Base-by-base conservation (phyloP, 1,140 invertebrate species). In the Sinella curviseta region DNA sequence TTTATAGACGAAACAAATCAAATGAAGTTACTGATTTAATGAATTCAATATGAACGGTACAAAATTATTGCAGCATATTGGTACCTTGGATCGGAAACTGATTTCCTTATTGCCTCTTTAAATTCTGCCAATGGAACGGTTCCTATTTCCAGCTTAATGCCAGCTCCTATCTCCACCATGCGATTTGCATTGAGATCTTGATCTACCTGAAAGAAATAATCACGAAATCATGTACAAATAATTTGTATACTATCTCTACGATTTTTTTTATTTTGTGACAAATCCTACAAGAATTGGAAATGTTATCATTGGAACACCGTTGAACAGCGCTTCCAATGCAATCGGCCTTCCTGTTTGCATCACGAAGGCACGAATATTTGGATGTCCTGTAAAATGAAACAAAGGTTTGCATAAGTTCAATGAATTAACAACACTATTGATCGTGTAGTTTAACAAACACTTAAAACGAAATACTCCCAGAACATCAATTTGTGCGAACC, bases 271-370 rank as follows among this genome's bases (percentile, higher is more conserved):
- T n/a, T n/a, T n/a, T 14, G 48, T 16, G n/a, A n/a, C 14, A n/a
- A 30, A 12, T 28, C 70, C 31, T 28, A 74, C 74, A 75, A 75
- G 34, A 12, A 75, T 48, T 24, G 74, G 74, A 17, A 75, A 75
- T 36, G 34, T 30, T 12, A 74, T 74, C 70, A 74, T 74, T 33
- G 70, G 70, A 12, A 74, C 70, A 12, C 12, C 70, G 31, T 74
- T 74, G 2, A 28, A 33, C 31, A 74, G 2, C 3, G 70, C 70
- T 33, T 74, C 70, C 70, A 17, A 8, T 16, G 34, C 12, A 36
- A 12, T 74, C 17, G 70, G 70, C 34, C 70, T 83, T 4, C 89
- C 89, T 60, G 87, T 85, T 81, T 90, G 89, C 17, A 85, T 86
- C 12, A 88, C 85, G 78, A 88, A 87, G 12, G 85, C 75, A 28